Evolutionary conservation across 2,888 invertebrate species (phyloP), one percentile per base, ranked within the genome.

Genomic region (Meiosimyza platycephala): DNA sequence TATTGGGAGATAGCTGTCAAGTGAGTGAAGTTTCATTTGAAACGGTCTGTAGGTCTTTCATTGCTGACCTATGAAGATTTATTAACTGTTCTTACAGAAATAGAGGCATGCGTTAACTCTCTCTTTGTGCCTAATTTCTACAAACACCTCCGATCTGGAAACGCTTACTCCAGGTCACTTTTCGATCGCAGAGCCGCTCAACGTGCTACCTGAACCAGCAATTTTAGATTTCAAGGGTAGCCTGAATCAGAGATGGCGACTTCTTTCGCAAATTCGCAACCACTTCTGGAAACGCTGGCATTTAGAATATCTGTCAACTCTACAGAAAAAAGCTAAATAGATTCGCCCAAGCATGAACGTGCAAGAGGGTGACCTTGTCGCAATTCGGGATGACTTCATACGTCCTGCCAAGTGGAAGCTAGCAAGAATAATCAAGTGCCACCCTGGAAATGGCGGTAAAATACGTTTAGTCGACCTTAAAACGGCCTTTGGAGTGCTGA

Each of bases 1-100:
- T 74, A 72, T 28, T 66, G 71, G 74, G 67, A 74, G 18, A 15
- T 60, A 5, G 66, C 72, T 1, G 74, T 71, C 13, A 72, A 72
- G 40, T 62, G 67, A 1, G 28, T 52, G 13, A 73, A 70, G 22
- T 73, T 15, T 48, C 55, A 63, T 7, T 6, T 64, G 13, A 52
- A 54, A 2, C 54, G 64, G 28, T 48, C 63, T 5, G 12, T 71
- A 12, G 71, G 71, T 12, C 60, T 60, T 13, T n/a, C 13, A 15
- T n/a, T 52, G n/a, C n/a, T 52, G n/a, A 52, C 52, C 13, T 52
- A 52, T 52, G 52, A 52, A n/a, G 52, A 52, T 2, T 52, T 52
- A 2, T 52, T 52, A 2, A 52, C 52, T n/a, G 52, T 52, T 52
- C 52, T 52, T 13, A n/a, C 52, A 13, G 3, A 52, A 52, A 52